Evolutionary conservation across 2,797 vertebrate species (phyloP), one percentile per base, ranked within the genome.

Genomic region (Danio tinwini): DNA sequence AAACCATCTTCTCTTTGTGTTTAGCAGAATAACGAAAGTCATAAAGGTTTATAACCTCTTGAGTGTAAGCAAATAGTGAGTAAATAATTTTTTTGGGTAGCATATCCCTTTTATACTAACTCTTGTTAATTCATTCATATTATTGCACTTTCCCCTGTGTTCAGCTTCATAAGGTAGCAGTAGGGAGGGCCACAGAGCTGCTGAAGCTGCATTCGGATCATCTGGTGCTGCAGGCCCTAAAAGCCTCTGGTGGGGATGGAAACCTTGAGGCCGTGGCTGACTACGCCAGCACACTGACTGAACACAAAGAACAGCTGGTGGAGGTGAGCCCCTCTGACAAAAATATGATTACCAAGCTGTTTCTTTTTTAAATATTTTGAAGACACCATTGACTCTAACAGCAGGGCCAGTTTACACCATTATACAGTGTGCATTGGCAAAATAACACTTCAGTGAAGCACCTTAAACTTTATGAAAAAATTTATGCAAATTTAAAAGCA

Each of bases 241-340:
- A 98, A 89, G 92, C 93, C 16, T 95, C 93, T 29, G 97, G 97
- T 55, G 93, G 91, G 4, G 97, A 99, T 90, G 98, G 97, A 87
- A 97, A 97, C 93, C 92, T 97, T 89, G 97, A 99, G 92, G 93
- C 94, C 5, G 94, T 97, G 86, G 95, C 96, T 2, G 95, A 97
- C 85, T 95, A 95, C 86, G 95, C 96, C 1, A 95, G 95, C 83
- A 97, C 94, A 37, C 94, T 99, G 56, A 96, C 95, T 0, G 98
- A 99, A 89, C 97, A 99, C 90, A 98, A 97, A 89, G 98, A 99
- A 64, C 98, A 98, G 85, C 95, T 99, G 86, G 92, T 96, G 77
- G 98, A 99, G 95, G 98, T 99, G 79, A 91, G 94, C 16, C 10
- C 17, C 16, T 17, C 69, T 14, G 39, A 40, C n/a, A 44, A 42